A percentile compares a stretch with the other conserved stretches of the same genome.
phyloP scores from a whole-genome alignment of 2,797 vertebrate species.

The Hapalemur alaotrensis region DNA sequence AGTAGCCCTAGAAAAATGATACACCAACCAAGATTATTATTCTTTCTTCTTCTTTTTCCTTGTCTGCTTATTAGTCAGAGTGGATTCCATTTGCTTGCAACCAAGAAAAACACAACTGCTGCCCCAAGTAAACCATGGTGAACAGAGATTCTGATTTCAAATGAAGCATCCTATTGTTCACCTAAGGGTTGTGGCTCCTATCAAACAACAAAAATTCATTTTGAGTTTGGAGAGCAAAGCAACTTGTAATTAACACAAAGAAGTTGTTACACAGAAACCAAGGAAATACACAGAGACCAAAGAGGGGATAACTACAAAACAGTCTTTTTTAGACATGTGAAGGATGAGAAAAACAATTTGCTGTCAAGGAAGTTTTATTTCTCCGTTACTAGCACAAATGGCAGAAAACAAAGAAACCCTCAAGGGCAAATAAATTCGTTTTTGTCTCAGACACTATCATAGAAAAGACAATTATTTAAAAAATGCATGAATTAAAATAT shows the following conservation, averaged over 20 bases:
- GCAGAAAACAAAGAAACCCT: neutral
- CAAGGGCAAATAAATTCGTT: neutral
- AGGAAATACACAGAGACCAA: neutral
- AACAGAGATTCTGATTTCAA: neutral
- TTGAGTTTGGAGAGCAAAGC: neutral
- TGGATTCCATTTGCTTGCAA: neutral
- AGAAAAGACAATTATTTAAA: conserved; percentile 30
- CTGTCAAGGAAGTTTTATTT: neutral
- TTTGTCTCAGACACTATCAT: neutral
- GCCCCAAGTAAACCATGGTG: neutral
- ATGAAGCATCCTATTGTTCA: neutral
- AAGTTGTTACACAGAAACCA: neutral
- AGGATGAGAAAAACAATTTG: neutral
- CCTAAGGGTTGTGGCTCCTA: neutral
- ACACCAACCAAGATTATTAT: neutral
- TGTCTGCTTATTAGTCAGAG: neutral
- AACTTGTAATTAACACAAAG: neutral
- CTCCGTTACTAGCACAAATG: neutral
- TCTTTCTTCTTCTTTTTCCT: neutral
- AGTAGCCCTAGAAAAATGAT: neutral
- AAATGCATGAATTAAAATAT: neutral
- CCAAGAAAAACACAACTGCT: neutral
- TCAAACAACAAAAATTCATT: neutral
- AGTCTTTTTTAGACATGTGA: neutral
- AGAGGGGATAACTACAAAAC: neutral